A percentile compares a stretch with the other conserved stretches of the same genome.
Conservation (phyloP, 1,140 invertebrate genomes). For the Cotesia chilonis region DNA sequence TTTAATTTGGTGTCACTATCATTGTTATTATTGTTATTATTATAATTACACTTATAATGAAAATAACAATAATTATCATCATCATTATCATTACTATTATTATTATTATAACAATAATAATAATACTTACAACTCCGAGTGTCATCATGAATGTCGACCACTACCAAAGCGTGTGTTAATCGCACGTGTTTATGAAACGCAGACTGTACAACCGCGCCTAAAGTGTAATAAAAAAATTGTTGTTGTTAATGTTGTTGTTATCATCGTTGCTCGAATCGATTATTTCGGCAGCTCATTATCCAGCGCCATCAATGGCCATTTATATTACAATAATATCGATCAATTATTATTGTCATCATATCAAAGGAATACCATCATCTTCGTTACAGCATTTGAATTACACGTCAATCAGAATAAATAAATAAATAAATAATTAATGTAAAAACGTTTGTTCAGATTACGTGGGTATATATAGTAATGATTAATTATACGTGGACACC, state of each 20-base stretch:
- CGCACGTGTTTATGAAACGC: not conserved
- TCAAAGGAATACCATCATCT: slow-evolving; percentile 3
- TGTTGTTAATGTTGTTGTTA: slow-evolving; percentile 41
- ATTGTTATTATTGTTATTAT: not conserved
- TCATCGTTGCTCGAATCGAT: slow-evolving; percentile 41
- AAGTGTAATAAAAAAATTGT: slow-evolving; percentile 26
- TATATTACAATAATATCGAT: slow-evolving; percentile 19
- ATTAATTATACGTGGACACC: no score
- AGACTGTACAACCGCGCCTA: slow-evolving; percentile 20
- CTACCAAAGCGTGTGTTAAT: not conserved
- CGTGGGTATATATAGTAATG: no score
- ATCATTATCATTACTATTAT: not conserved
- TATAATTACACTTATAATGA: no score
- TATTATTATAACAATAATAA: not conserved
- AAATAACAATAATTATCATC: no score
- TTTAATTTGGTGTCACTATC: slow-evolving; percentile 5
- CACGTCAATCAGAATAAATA: not conserved
- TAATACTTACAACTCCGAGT: not conserved
- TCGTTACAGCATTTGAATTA: not conserved
- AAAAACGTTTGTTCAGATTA: no score
- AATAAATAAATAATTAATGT: not conserved
- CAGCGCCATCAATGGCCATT: slow-evolving; percentile 36
- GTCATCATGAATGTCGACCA: not conserved
- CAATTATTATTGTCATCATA: slow-evolving; percentile 7
- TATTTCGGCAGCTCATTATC: slow-evolving; percentile 34